Base-by-base conservation (phyloP, 1,140 invertebrate species). In the Antheraea pernyi region DNA sequence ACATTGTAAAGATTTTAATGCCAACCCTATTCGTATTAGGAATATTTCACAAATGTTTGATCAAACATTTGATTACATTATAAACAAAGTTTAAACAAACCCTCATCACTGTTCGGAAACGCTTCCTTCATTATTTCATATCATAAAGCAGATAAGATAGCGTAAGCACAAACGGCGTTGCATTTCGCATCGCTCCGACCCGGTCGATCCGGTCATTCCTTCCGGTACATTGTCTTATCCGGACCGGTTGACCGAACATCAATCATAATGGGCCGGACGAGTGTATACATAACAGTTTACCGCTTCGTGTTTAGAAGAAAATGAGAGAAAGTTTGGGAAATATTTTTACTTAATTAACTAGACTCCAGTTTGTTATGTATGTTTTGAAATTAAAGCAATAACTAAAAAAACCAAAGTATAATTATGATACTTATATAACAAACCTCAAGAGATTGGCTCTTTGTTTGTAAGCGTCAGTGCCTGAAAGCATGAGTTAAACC, bases 141-240 rank as follows among this genome's bases (percentile, higher is more conserved):
- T 48, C 18, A 67, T 73, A 67, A 69, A 65, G n/a, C 36, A 39
- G 39, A 65, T 42, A 65, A 65, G 64, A 65, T 63, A 63, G 19
- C 46, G 16, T 16, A n/a, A 36, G 60, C 19, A 64, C 67, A 68
- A 68, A 68, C 7, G n/a, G 18, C 53, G 53, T 62, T 69, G 71
- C 71, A 68, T 72, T 22, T 61, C 60, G 60, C 60, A 61, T 61
- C 18, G 60, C 60, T 22, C 19, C 60, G 70, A 62, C 53, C 71
- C 60, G 65, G 39, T 70, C 61, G 63, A 48, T 19, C 75, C 69
- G 77, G 76, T 75, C 80, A 74, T 85, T 80, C 71, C 73, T 83
- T 83, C 81, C 81, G 80, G 80, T 78, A 78, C 79, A 80, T 82
- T 81, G 81, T 83, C 77, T 85, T 82, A 80, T 84, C 80, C 83